A percentile compares a stretch with the other conserved stretches of the same genome.
Evolutionary conservation across 2,113 vertebrate genomes (phyloP).

Genomic region (Siphamia tubifer): DNA sequence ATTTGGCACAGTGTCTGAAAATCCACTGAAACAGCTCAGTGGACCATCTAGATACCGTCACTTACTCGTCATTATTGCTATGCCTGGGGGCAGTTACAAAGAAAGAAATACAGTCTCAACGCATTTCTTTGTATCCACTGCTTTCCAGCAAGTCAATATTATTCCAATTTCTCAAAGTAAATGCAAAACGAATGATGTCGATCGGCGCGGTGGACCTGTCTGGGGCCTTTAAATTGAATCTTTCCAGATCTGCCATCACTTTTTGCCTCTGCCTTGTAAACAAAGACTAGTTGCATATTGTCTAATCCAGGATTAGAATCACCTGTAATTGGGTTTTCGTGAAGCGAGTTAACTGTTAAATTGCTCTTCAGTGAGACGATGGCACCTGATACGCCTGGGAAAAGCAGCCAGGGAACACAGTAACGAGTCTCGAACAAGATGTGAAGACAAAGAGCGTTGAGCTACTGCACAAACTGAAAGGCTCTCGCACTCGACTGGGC

Average conservation of each 20-base stretch:
- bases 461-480: neutral
- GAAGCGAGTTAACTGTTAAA: constrained; percentile 59
- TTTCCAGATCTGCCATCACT: constrained; percentile 43
- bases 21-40: constrained; percentile 36
- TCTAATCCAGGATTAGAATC: constrained; percentile 65
- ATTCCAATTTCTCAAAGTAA: constrained; percentile 64
- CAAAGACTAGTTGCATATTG: constrained; percentile 59
- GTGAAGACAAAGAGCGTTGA: neutral
- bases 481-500: neutral
- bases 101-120: constrained; percentile 19
- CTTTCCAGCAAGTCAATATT: constrained; percentile 58
- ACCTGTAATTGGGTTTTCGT: constrained; percentile 57
- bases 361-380: constrained; percentile 43
- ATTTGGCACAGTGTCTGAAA: constrained; percentile 20
- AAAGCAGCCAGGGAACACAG: constrained; percentile 19
- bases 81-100: constrained; percentile 3
- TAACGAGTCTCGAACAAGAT: constrained; percentile 35
- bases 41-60: constrained; percentile 36
- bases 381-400: constrained; percentile 20
- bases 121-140: constrained; percentile 34
- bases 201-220: constrained; percentile 30
- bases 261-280: constrained; percentile 53
- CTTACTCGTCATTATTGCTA: constrained; percentile 27
- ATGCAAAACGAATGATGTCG: constrained; percentile 64
- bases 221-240: constrained; percentile 65